Percentiles rank a stretch among this genome's conserved stretches.
Evolutionary conservation across 1,140 invertebrate species (phyloP).

Genomic region (Drosophila bocqueti): DNA sequence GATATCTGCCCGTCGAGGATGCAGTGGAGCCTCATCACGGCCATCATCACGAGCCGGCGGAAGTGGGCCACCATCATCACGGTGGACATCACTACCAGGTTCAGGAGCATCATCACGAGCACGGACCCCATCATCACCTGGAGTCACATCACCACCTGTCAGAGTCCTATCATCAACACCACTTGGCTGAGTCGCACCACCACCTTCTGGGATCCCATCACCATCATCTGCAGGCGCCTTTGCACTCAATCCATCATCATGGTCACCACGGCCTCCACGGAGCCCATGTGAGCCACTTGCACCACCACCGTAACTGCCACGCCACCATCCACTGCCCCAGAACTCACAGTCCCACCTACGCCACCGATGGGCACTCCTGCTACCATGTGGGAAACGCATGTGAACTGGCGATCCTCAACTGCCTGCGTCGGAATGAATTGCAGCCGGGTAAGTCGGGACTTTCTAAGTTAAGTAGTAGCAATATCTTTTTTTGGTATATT

Average conservation of each 20-base stretch:
- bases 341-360: slow-evolving; percentile 12
- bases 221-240: slow-evolving; percentile 6
- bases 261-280: background rate
- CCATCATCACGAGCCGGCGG: slow-evolving; percentile 5
- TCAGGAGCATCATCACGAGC: slow-evolving; percentile 23
- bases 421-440: slow-evolving; percentile 42
- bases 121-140: slow-evolving; percentile 31
- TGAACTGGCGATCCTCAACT: slow-evolving; percentile 41
- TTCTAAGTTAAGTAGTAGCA: background rate
- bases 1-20: slow-evolving; percentile 25
- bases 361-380: slow-evolving; percentile 47
- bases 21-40: slow-evolving; percentile 1
- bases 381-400: slow-evolving; percentile 34
- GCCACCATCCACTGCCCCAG: slow-evolving; percentile 44
- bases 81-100: slow-evolving; percentile 15
- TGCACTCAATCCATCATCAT: slow-evolving; percentile 1
- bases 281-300: slow-evolving; percentile 15
- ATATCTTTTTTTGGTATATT: background rate
- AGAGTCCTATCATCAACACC: slow-evolving; percentile 26
- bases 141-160: slow-evolving; percentile 28
- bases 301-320: slow-evolving; percentile 44
- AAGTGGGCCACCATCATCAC: slow-evolving; percentile 18
- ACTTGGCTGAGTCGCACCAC: slow-evolving; percentile 19
- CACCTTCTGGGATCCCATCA: slow-evolving; percentile 12
- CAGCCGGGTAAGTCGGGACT: slow-evolving; percentile 4